These are phyloP conservation scores for Sceloporus undulatus DNA, from an alignment of 2,113 vertebrate species.

Conservation along the genomic window DNA sequence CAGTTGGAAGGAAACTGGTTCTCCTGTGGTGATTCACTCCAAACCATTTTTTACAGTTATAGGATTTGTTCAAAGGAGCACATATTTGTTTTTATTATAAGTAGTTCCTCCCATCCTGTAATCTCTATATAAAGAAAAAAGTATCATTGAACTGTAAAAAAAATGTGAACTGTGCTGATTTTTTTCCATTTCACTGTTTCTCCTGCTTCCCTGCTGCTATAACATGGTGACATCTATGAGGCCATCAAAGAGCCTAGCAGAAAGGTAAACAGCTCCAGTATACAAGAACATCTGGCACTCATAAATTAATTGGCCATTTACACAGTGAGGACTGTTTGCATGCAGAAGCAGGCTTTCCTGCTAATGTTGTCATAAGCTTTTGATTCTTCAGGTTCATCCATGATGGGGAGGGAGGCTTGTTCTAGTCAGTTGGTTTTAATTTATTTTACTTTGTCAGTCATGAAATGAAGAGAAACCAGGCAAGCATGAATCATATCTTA, in stretches of 20 bases:
- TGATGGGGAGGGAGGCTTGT: conserved; percentile 67
- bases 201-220: conserved; percentile 45
- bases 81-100: conserved; percentile 34
- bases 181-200: conserved; percentile 44
- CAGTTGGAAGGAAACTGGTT: not conserved
- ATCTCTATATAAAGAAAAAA: conserved; percentile 44
- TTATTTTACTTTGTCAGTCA: conserved; percentile 78
- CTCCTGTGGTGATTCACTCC: not conserved
- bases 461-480: conserved; percentile 72
- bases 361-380: conserved; percentile 73
- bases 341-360: conserved; percentile 71
- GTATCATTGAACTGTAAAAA: conserved; percentile 27
- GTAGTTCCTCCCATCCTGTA: not conserved
- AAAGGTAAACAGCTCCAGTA: conserved; percentile 65
- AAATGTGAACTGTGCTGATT: conserved; percentile 9
- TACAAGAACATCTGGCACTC: conserved; percentile 72
- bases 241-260: conserved; percentile 67
- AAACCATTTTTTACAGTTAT: conserved; percentile 31
- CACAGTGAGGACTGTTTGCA: conserved; percentile 75
- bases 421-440: conserved; percentile 75
- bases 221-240: conserved; percentile 67
- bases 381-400: conserved; percentile 72
- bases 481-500: conserved; percentile 72
- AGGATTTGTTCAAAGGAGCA: conserved; percentile 45
- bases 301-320: conserved; percentile 78